Conservation (phyloP, 37 sponge, comb jelly and placozoan genomes). For the Aplysina aerophoba region DNA sequence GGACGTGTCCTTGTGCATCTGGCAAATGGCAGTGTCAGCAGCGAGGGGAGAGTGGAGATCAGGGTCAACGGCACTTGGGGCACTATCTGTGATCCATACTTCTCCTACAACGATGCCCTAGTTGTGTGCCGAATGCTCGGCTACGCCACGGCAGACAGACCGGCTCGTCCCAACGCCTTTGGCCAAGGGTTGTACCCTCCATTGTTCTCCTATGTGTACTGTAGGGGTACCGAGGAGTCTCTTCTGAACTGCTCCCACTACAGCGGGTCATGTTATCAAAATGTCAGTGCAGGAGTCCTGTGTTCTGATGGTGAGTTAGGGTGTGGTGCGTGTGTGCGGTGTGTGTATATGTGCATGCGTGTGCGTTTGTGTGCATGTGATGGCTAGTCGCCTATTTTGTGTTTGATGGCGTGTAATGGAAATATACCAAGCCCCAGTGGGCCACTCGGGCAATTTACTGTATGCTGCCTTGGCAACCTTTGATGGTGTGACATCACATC, state of each 20-base stretch:
- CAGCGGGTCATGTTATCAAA: too few species aligned
- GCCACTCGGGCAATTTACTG: too few species aligned
- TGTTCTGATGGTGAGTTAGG: too few species aligned
- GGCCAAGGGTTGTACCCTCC: not conserved
- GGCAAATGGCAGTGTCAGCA: not conserved
- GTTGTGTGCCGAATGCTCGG: not conserved
- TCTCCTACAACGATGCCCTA: not conserved
- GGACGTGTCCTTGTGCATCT: not conserved
- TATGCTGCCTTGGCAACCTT: too few species aligned
- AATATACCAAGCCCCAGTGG: too few species aligned
- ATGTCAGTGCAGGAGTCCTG: too few species aligned
- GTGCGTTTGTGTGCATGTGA: too few species aligned
- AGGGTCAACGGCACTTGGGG: slow-evolving; percentile 11
- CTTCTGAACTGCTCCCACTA: not conserved
- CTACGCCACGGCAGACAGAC: not conserved
- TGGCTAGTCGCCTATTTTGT: too few species aligned
- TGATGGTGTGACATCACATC: too few species aligned
- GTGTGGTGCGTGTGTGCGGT: too few species aligned
- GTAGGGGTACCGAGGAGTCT: not conserved
- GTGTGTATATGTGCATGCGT: too few species aligned
- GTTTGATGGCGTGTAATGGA: too few species aligned
- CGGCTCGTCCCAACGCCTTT: not conserved
- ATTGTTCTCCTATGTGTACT: not conserved
- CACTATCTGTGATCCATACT: not conserved
- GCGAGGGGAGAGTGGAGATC: not conserved